Evolutionary conservation across 2,888 invertebrate species (phyloP).

Genomic region (Drosophila trichaetosa): DNA sequence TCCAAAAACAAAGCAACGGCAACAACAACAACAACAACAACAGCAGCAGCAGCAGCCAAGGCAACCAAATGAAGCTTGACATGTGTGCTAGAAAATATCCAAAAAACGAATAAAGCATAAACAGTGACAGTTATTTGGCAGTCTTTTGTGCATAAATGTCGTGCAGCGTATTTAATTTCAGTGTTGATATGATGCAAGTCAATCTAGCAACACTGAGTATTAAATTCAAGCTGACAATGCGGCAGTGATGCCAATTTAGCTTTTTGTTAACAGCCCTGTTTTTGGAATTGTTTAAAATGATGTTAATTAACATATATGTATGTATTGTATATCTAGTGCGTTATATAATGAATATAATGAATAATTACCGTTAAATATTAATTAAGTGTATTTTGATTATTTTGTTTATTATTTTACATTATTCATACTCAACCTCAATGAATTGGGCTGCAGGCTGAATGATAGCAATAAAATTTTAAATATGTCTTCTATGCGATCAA

Average conservation of each 20-base stretch:
- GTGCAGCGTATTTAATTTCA: neutral
- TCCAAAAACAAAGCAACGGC: slow-evolving; percentile 41
- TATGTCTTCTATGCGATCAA: neutral
- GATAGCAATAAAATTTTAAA: neutral
- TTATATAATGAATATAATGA: too few species aligned
- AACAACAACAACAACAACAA: neutral
- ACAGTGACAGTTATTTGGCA: slow-evolving; percentile 5
- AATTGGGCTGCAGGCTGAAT: neutral
- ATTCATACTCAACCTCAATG: neutral
- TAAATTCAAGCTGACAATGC: neutral
- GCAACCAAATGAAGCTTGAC: slow-evolving; percentile 23
- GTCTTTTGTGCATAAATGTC: slow-evolving; percentile 1
- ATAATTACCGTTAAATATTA: neutral
- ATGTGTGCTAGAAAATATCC: slow-evolving; percentile 13
- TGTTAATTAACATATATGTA: neutral
- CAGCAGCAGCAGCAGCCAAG: slow-evolving; percentile 19
- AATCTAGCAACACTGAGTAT: slow-evolving; percentile 13
- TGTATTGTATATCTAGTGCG: too few species aligned
- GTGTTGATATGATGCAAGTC: neutral
- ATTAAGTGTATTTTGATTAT: neutral
- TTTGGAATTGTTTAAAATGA: neutral
- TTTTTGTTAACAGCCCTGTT: neutral
- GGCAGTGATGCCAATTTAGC: neutral
- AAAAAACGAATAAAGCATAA: slow-evolving; percentile 6
- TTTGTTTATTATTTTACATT: neutral